Evolutionary conservation across 1,140 invertebrate genomes (phyloP).

Genomic region (Trichoplusia ni): DNA sequence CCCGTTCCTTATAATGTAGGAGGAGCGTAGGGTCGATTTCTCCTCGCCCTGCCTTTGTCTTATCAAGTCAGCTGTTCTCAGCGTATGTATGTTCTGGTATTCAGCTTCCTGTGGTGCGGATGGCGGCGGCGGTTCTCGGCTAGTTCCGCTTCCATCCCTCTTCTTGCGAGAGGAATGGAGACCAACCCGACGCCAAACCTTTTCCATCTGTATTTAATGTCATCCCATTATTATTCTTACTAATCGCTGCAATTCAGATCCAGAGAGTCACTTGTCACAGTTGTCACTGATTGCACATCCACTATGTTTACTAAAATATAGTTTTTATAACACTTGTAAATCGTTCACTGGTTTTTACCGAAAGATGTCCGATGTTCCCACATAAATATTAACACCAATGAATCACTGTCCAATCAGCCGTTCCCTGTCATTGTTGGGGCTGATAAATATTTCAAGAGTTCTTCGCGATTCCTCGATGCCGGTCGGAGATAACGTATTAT

Average conservation of each 20-base stretch:
- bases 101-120: slow-evolving; percentile 67
- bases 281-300: slow-evolving; percentile 7
- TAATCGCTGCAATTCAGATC: slow-evolving; percentile 29
- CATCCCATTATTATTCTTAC: slow-evolving; percentile 74
- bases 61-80: slow-evolving; percentile 77
- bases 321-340: not conserved
- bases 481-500: slow-evolving; percentile 6
- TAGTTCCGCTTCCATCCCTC: slow-evolving; percentile 78
- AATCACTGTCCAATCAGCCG: slow-evolving; percentile 54
- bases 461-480: not conserved
- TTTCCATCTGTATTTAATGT: slow-evolving; percentile 80
- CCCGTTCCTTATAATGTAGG: slow-evolving; percentile 79
- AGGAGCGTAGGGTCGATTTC: slow-evolving; percentile 76
- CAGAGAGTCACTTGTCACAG: slow-evolving; percentile 26
- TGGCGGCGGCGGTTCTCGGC: slow-evolving; percentile 62
- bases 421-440: slow-evolving; percentile 67
- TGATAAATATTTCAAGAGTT: slow-evolving; percentile 27
- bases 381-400: slow-evolving; percentile 44
- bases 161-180: slow-evolving; percentile 81
- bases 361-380: slow-evolving; percentile 30
- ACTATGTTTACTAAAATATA: slow-evolving; percentile 4
- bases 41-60: slow-evolving; percentile 72
- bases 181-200: slow-evolving; percentile 81
- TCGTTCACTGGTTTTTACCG: slow-evolving; percentile 3
- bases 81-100: slow-evolving; percentile 77